These are phyloP conservation scores for Drosophila conformis DNA, from an alignment of 2,888 invertebrate genomes.

Conservation along the genomic window DNA sequence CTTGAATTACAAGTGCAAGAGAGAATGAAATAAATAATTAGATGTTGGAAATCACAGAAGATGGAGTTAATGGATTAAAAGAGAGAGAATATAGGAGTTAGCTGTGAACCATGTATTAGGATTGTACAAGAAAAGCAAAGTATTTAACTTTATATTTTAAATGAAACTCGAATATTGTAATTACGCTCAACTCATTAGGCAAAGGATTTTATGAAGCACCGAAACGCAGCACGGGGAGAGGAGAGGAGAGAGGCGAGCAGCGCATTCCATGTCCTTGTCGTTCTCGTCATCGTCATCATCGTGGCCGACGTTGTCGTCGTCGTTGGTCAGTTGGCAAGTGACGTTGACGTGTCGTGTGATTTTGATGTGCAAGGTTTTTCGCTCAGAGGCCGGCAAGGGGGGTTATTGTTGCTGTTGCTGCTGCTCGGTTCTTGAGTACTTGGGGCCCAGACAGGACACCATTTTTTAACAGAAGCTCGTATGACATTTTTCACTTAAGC, in stretches of 20 bases:
- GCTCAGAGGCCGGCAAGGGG: conserved; percentile 43
- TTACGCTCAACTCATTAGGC: conserved; percentile 7
- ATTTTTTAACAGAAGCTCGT: conserved; percentile 60
- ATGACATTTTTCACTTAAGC: conserved; percentile 83
- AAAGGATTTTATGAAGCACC: conserved; percentile 12
- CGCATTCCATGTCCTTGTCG: conserved; percentile 7
- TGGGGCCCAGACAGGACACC: conserved; percentile 32
- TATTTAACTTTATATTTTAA: neutral
- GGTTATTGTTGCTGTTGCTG: conserved; percentile 17
- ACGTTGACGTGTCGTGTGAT: conserved; percentile 72
- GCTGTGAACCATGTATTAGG: too few relatives aligned
- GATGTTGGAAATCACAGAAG: too few relatives aligned
- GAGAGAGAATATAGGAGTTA: too few relatives aligned
- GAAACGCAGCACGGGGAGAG: neutral
- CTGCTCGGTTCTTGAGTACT: conserved; percentile 19
- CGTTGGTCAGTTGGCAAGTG: conserved; percentile 53
- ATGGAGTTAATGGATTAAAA: too few relatives aligned
- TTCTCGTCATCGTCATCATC: conserved; percentile 1
- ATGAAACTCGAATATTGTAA: conserved; percentile 6
- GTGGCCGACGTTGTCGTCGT: conserved; percentile 2
- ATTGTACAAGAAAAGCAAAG: neutral
- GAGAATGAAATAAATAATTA: too few relatives aligned
- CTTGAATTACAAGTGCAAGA: too few relatives aligned
- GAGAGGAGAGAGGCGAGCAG: neutral
- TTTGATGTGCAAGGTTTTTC: conserved; percentile 60